Percentiles rank a stretch among this genome's conserved stretches.
Conservation (phyloP, 1,140 invertebrate species). For the Danaus melanippus region DNA sequence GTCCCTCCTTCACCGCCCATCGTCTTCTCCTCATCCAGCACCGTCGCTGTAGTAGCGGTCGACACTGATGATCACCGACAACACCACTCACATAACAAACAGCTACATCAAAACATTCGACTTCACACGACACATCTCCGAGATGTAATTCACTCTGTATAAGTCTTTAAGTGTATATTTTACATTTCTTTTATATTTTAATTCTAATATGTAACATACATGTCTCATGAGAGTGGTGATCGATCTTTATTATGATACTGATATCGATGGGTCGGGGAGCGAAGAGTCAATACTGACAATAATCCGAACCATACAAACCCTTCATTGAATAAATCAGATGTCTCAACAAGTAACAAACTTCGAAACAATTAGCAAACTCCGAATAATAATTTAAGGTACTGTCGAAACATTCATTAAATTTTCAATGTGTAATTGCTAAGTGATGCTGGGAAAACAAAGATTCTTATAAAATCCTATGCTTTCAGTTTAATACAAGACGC, state of each 20-base stretch:
- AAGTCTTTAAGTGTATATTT: not conserved
- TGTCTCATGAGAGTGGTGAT: too few relatives aligned
- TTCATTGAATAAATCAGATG: slow-evolving; percentile 46
- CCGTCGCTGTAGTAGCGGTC: slow-evolving; percentile 53
- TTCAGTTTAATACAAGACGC: too few relatives aligned
- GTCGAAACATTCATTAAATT: slow-evolving; percentile 21
- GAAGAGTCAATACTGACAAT: too few relatives aligned
- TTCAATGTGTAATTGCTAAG: slow-evolving; percentile 5
- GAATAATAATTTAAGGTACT: slow-evolving; percentile 27
- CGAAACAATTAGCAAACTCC: slow-evolving; percentile 43
- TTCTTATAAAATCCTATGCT: too few relatives aligned
- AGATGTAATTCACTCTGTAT: not conserved
- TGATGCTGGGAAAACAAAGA: too few relatives aligned
- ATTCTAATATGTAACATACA: too few relatives aligned
- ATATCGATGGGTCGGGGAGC: too few relatives aligned
- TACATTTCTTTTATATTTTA: too few relatives aligned
- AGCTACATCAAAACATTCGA: slow-evolving; percentile 5
- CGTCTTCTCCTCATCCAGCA: slow-evolving; percentile 55
- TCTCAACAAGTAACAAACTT: slow-evolving; percentile 34
- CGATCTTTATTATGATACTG: too few relatives aligned
- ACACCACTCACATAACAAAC: slow-evolving; percentile 34
- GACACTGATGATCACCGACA: slow-evolving; percentile 44
- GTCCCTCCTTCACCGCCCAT: slow-evolving; percentile 49
- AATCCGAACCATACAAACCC: slow-evolving; percentile 13
- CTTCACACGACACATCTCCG: too few relatives aligned